phyloP scores from a whole-genome alignment of 1,140 invertebrate species.

The Drosophila neocordata region DNA sequence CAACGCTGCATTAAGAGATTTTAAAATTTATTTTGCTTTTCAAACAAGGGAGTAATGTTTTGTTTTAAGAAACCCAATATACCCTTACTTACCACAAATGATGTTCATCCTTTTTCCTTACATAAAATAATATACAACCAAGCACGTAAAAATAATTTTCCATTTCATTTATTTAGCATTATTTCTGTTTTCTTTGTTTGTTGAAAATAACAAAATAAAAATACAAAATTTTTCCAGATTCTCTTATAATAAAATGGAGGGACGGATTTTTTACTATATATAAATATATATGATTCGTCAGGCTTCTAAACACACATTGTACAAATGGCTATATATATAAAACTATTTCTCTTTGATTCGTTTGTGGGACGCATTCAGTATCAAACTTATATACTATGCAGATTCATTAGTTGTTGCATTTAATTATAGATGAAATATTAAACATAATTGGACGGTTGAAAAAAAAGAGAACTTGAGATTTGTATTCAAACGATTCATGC shows the following conservation, averaged over 20 bases:
- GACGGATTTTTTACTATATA: constrained; percentile 53
- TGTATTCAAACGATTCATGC: constrained; percentile 42
- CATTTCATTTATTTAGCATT: background rate
- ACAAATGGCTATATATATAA: constrained; percentile 32
- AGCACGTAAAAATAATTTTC: background rate
- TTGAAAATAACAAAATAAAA: background rate
- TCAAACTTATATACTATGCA: constrained; percentile 67
- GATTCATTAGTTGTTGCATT: constrained; percentile 63
- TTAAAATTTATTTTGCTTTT: too few relatives aligned
- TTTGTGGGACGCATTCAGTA: constrained; percentile 43
- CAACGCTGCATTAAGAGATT: too few relatives aligned
- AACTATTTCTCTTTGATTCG: constrained; percentile 10
- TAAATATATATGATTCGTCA: constrained; percentile 24
- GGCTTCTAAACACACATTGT: constrained; percentile 8
- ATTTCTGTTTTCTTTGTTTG: background rate
- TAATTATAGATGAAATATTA: constrained; percentile 32
- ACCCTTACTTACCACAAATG: too few relatives aligned
- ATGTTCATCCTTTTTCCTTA: too few relatives aligned
- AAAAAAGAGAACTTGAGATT: constrained; percentile 31
- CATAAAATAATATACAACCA: too few relatives aligned
- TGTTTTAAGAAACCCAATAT: too few relatives aligned
- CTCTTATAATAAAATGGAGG: constrained; percentile 44
- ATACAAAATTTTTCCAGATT: constrained; percentile 39
- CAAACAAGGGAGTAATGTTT: too few relatives aligned
- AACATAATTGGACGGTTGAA: constrained; percentile 49